These are phyloP conservation scores for Canis aureus DNA, from an alignment of 2,113 vertebrate genomes.

Conservation along the genomic window DNA sequence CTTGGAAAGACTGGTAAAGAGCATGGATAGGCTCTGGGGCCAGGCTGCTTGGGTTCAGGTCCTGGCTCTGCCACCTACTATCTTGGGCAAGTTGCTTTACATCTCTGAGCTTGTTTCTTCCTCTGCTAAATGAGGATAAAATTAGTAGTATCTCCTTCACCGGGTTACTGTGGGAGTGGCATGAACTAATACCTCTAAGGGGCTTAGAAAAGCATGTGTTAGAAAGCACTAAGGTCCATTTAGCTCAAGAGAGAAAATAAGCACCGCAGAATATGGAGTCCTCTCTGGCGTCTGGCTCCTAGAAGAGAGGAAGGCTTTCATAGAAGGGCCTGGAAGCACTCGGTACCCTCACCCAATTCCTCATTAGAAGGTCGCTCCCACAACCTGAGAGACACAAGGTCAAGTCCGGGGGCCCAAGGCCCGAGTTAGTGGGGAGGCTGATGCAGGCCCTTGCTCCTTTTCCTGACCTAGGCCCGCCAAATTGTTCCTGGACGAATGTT, in stretches of 20 bases:
- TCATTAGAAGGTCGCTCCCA: background rate
- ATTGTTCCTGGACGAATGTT: background rate
- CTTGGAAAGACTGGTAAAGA: background rate
- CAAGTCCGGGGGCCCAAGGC: background rate
- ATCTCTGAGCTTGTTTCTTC: background rate
- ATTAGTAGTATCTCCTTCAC: background rate
- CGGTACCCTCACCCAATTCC: background rate
- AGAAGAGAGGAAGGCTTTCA: background rate
- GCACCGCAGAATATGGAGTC: background rate
- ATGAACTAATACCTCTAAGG: background rate
- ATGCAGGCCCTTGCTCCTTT: background rate
- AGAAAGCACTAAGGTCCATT: background rate
- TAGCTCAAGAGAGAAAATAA: background rate
- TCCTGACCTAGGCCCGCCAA: background rate
- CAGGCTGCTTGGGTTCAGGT: background rate
- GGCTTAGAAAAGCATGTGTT: background rate
- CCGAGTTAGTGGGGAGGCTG: background rate
- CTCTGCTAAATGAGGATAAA: background rate
- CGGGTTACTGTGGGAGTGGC: background rate
- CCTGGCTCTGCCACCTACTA: background rate
- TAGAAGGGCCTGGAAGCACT: background rate
- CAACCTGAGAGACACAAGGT: background rate
- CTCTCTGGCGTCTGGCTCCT: background rate
- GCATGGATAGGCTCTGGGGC: background rate
- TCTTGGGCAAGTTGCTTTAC: background rate